These are phyloP conservation scores for Aphidoletes aphidimyza DNA, from an alignment of 2,888 invertebrate species.

Conservation along the genomic window DNA sequence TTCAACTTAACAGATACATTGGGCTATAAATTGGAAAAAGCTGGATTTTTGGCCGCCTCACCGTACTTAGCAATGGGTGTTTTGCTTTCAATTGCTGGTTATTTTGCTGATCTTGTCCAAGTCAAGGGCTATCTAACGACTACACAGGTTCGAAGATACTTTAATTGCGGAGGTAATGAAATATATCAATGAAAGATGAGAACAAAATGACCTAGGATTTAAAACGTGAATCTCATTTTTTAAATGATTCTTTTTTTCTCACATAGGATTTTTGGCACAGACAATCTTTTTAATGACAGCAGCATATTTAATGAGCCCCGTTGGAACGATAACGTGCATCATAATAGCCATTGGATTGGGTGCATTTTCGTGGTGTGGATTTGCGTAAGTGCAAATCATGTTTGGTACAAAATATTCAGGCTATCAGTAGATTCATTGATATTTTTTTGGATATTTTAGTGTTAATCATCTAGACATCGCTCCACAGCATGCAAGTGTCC, in stretches of 20 bases:
- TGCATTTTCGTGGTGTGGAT: constrained; percentile 93
- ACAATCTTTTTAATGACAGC: constrained; percentile 87
- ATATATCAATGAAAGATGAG: no score
- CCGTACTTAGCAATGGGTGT: constrained; percentile 91
- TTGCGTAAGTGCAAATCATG: constrained; percentile 71
- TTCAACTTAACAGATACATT: constrained; percentile 71
- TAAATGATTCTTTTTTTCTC: neutral
- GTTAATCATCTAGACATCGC: constrained; percentile 90
- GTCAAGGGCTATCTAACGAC: constrained; percentile 74
- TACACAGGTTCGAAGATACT: constrained; percentile 79
- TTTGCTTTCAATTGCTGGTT: constrained; percentile 82
- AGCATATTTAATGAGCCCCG: constrained; percentile 76
- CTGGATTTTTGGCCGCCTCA: constrained; percentile 85
- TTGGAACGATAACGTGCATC: constrained; percentile 80
- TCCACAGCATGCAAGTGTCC: constrained; percentile 88
- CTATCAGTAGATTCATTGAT: no score
- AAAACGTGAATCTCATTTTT: neutral
- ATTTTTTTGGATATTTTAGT: constrained; percentile 65
- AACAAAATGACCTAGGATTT: neutral
- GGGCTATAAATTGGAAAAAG: constrained; percentile 78
- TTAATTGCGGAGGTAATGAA: constrained; percentile 80
- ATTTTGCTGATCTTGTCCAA: constrained; percentile 83
- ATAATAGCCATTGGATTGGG: constrained; percentile 90
- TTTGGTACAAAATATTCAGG: neutral
- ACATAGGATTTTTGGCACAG: constrained; percentile 73